phyloP scores from a whole-genome alignment of 2,797 vertebrate species.

The Falco berigora region DNA sequence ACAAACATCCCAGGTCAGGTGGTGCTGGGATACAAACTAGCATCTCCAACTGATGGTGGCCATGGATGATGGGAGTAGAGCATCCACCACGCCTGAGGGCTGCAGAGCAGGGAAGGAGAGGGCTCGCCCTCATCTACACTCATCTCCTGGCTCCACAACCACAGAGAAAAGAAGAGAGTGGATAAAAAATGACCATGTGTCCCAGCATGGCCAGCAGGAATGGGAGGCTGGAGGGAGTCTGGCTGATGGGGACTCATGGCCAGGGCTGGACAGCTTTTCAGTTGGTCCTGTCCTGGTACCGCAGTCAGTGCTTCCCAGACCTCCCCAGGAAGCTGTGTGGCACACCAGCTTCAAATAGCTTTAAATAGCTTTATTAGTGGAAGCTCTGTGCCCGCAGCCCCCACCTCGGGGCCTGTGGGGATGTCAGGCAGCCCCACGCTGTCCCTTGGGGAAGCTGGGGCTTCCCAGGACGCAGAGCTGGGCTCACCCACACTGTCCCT shows the following conservation, averaged over 20 bases:
- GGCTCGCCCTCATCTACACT: fast-evolving
- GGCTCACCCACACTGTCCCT: not conserved
- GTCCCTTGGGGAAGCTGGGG: not conserved
- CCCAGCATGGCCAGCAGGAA: not conserved
- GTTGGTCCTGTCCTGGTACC: fast-evolving
- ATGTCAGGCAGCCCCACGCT: not conserved
- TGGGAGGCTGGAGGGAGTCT: not conserved
- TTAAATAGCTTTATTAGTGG: constrained; percentile 63
- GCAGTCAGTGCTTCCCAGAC: not conserved
- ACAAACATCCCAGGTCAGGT: not conserved
- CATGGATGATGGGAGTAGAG: not conserved
- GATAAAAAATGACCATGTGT: not conserved
- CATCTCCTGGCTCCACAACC: not conserved
- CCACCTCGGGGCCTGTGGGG: fast-evolving
- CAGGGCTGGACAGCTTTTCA: fast-evolving
- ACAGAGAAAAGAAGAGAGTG: not conserved
- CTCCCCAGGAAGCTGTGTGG: not conserved
- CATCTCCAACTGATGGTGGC: not conserved
- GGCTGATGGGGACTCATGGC: not conserved
- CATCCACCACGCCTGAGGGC: not conserved
- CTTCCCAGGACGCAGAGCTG: fast-evolving
- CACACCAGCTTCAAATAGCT: not conserved
- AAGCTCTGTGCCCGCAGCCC: not conserved
- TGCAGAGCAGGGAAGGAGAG: not conserved
- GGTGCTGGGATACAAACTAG: fast-evolving